Evolutionary conservation across 2,888 invertebrate species (phyloP).

Genomic region (Epiblema foenella): DNA sequence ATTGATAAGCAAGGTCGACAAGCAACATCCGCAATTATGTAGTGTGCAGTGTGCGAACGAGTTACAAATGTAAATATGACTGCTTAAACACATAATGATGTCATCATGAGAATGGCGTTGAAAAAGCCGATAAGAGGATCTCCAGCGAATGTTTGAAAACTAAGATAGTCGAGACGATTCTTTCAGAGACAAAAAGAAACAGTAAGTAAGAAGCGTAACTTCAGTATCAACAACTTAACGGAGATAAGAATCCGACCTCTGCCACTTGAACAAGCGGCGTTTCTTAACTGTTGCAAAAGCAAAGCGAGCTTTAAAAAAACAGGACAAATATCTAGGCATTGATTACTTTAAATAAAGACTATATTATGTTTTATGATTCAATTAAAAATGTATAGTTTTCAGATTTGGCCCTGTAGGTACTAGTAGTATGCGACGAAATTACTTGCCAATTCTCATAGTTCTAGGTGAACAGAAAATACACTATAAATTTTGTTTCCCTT

Average conservation of each 20-base stretch:
- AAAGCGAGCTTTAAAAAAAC: background rate
- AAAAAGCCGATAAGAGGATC: conserved; percentile 32
- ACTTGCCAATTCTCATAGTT: too few species aligned
- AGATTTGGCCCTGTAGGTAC: too few species aligned
- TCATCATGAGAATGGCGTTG: conserved; percentile 15
- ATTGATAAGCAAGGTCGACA: conserved; percentile 38
- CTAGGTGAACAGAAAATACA: too few species aligned
- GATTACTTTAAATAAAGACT: too few species aligned
- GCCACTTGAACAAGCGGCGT: background rate
- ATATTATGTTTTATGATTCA: too few species aligned
- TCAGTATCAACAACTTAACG: background rate
- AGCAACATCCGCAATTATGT: conserved; percentile 44
- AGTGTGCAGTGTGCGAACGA: conserved; percentile 34
- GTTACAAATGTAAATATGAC: conserved; percentile 36
- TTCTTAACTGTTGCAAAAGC: background rate
- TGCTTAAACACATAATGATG: conserved; percentile 39
- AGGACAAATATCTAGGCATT: too few species aligned
- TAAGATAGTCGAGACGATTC: background rate
- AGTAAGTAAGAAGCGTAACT: background rate
- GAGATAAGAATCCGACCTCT: background rate
- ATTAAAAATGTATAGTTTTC: too few species aligned
- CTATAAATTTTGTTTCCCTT: too few species aligned
- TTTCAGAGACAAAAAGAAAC: background rate
- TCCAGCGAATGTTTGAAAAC: background rate
- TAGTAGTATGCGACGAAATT: too few species aligned